Percentiles rank a stretch among this genome's conserved stretches.
These are phyloP conservation scores for Lepidothrix coronata DNA, from an alignment of 2,113 vertebrate genomes.

Conservation along the genomic window DNA sequence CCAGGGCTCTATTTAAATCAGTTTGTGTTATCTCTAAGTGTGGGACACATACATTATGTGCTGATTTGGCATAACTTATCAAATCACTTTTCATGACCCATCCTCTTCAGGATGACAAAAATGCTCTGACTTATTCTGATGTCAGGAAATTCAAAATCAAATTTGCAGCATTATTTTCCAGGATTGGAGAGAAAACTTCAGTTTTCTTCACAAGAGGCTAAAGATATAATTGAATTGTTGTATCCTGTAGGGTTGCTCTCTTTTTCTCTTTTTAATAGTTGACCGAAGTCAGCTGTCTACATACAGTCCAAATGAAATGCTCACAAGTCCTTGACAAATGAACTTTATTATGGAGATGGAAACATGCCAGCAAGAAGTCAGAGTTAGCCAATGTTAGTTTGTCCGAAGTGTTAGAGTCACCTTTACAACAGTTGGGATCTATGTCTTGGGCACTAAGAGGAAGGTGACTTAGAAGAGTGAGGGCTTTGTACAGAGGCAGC, in stretches of 20 bases:
- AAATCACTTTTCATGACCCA: neutral
- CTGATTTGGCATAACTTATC: neutral
- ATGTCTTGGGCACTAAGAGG: neutral
- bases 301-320: neutral
- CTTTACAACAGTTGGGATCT: neutral
- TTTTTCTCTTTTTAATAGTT: neutral
- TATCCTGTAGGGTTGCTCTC: neutral
- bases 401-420: conserved; percentile 28
- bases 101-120: neutral
- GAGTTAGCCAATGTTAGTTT: conserved; percentile 16
- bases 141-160: neutral
- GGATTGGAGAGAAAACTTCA: neutral
- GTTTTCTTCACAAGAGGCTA: neutral
- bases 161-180: neutral
- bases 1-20: neutral
- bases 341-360: conserved; percentile 52
- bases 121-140: neutral
- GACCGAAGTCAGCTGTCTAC: neutral
- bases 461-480: neutral
- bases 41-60: neutral
- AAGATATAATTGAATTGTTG: conserved; percentile 32
- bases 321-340: conserved; percentile 16
- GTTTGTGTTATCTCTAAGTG: rapidly evolving
- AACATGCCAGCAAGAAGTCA: conserved; percentile 29
- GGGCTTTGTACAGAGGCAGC: neutral